Evolutionary conservation across 2,113 vertebrate species (phyloP).

Genomic region (Gallinago media): DNA sequence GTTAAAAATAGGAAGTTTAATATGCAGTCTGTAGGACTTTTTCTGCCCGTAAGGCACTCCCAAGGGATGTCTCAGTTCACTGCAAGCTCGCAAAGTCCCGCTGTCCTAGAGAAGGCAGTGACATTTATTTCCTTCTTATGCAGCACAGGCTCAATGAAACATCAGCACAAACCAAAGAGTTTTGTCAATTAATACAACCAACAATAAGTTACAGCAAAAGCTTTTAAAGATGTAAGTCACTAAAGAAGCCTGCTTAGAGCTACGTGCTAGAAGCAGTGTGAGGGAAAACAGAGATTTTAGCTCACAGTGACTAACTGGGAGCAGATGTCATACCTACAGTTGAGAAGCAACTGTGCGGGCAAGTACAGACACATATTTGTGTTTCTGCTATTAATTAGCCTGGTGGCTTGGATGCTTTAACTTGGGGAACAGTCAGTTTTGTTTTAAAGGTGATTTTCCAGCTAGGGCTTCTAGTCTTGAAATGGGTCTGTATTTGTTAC

Average conservation of each 20-base stretch:
- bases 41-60: constrained; percentile 38
- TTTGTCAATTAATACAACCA: neutral
- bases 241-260: neutral
- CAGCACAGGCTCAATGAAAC: neutral
- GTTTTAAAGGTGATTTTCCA: neutral
- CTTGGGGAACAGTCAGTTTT: fast-evolving
- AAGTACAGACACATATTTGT: neutral
- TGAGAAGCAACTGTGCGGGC: neutral
- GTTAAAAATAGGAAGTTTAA: constrained; percentile 70
- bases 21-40: constrained; percentile 45
- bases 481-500: neutral
- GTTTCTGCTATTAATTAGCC: neutral
- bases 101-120: constrained; percentile 27
- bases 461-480: neutral
- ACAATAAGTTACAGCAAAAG: neutral
- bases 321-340: neutral
- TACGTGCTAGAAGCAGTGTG: neutral
- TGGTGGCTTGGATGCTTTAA: neutral
- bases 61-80: constrained; percentile 38
- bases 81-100: neutral
- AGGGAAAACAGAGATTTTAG: neutral
- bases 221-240: neutral
- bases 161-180: neutral
- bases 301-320: neutral
- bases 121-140: neutral